phyloP scores from a whole-genome alignment of 23 tunicate species.

The Clavelina lepadiformis region DNA sequence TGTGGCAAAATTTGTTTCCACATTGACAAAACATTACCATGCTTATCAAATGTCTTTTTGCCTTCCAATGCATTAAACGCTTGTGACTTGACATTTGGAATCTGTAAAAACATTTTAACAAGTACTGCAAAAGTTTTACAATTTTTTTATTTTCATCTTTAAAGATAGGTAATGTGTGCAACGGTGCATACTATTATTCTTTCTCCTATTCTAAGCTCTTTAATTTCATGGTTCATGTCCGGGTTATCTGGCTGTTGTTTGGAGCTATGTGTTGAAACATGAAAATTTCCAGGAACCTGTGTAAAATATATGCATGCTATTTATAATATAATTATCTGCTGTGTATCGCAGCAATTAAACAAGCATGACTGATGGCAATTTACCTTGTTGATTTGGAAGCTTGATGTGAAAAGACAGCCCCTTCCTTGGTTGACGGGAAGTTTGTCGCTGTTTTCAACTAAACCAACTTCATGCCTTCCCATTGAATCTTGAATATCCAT shows the following conservation, averaged over 20 bases:
- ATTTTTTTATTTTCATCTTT: no score
- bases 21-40: conserved; percentile 35
- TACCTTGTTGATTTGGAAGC: conserved; percentile 86
- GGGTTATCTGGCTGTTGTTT: conserved; percentile 82
- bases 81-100: conserved; percentile 37
- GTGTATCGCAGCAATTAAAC: no score
- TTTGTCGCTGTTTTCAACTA: conserved; percentile 88
- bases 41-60: conserved; percentile 66
- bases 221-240: conserved; percentile 97
- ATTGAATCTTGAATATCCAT: conserved; percentile 99
- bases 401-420: conserved; percentile 84
- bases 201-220: conserved; percentile 87
- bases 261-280: conserved; percentile 96
- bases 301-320: no score
- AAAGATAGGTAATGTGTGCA: not conserved
- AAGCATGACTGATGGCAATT: no score
- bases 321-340: no score
- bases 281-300: conserved; percentile 99
- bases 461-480: conserved; percentile 99
- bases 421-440: conserved; percentile 63
- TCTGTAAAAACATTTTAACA: conserved; percentile 22
- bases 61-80: conserved; percentile 89
- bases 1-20: no score
- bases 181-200: conserved; percentile 25
- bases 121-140: not conserved